phyloP scores from a whole-genome alignment of 1,140 invertebrate genomes.

The Drosophila kepulauana region DNA sequence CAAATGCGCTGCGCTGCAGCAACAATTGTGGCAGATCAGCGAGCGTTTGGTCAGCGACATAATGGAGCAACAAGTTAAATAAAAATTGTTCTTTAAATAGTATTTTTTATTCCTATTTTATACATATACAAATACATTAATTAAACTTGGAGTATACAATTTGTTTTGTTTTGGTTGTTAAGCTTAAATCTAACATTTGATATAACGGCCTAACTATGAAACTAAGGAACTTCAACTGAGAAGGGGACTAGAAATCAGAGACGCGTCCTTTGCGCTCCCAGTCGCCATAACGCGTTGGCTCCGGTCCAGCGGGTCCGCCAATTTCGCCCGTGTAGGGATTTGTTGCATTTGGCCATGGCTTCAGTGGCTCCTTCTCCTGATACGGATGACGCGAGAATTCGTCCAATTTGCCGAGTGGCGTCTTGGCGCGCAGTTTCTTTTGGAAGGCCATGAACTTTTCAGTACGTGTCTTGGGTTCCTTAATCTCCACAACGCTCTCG shows the following conservation, averaged over 20 bases:
- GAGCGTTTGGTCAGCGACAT: slow-evolving; percentile 87
- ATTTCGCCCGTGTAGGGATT: slow-evolving; percentile 94
- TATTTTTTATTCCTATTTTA: slow-evolving; percentile 48
- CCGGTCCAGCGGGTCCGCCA: slow-evolving; percentile 97
- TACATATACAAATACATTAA: slow-evolving; percentile 32
- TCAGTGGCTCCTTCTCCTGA: slow-evolving; percentile 94
- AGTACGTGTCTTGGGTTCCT: slow-evolving; percentile 59
- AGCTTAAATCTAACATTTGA: slow-evolving; percentile 45
- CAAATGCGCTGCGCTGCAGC: slow-evolving; percentile 87
- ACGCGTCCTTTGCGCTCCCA: slow-evolving; percentile 99
- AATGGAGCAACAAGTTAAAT: slow-evolving; percentile 17
- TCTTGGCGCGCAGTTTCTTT: slow-evolving; percentile 88
- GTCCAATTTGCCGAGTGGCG: slow-evolving; percentile 88
- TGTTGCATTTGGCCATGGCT: slow-evolving; percentile 93
- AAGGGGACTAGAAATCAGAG: slow-evolving; percentile 91
- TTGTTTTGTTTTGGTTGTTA: slow-evolving; percentile 40
- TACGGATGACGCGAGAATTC: slow-evolving; percentile 90
- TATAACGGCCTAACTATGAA: slow-evolving; percentile 52
- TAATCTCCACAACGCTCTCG: slow-evolving; percentile 65
- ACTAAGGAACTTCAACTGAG: slow-evolving; percentile 29
- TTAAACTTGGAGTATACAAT: slow-evolving; percentile 46
- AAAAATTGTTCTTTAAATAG: slow-evolving; percentile 42
- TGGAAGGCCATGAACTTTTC: slow-evolving; percentile 86
- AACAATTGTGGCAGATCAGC: slow-evolving; percentile 89
- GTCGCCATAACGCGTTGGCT: slow-evolving; percentile 99